Base-by-base conservation (phyloP, 1,140 invertebrate genomes). In the Proales similis region DNA sequence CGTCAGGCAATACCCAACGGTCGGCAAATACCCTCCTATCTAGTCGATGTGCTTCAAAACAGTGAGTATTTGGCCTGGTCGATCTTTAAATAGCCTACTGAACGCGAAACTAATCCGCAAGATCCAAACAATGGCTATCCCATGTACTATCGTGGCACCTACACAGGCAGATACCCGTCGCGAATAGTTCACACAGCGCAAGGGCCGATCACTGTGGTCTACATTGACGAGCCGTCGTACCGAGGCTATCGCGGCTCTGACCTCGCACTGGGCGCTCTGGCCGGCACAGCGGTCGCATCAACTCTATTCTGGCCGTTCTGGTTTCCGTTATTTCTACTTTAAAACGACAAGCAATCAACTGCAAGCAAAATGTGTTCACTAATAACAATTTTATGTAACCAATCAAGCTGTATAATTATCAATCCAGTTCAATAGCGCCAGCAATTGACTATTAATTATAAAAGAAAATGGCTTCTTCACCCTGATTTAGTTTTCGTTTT, bases 231-330 rank as follows among this genome's bases (percentile, higher is more conserved):
- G 14, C 36, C 36, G 20, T 57, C 39, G 39, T 57, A 57, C 45
- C n/a, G 51, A 49, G 20, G 36, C 29, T 27, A 17, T 17, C 14
- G 30, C 30, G 2, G 51, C 11, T n/a, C n/a, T 17, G 38, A 57
- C 30, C 24, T 22, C 6, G 51, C 51, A 11, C 29, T 57, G 12
- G 51, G 51, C 26, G 39, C 45, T 57, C 45, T 57, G 26, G 51
- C 51, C 30, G 51, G 51, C n/a, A 57, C 51, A 14, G 51, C 51
- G 39, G 27, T 57, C 26, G 51, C 51, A 2, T 57, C 51, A 17
- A 57, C 51, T n/a, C 45, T 57, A 27, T 42, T 57, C 36, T 57
- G 33, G 33, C 51, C 51, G 20, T 57, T 57, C 45, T 57, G 51
- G 51, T 57, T 57, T 33, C 51, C 51, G 19, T 7, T 57, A 57